Base-by-base conservation (phyloP, 2,888 invertebrate species). In the Pardosa pseudoannulata region DNA sequence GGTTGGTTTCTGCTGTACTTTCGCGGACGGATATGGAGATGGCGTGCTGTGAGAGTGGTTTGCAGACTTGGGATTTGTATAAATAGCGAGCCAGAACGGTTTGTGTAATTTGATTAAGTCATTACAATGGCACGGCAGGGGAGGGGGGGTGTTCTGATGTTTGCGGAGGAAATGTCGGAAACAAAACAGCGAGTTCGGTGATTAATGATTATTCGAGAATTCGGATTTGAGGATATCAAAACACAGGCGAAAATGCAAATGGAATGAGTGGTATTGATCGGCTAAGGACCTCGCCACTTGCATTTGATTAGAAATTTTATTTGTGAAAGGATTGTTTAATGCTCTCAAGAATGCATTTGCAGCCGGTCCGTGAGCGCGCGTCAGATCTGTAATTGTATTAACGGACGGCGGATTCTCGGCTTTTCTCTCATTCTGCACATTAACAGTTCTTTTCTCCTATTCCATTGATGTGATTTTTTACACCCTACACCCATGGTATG, bases 1-100 rank as follows among this genome's bases (percentile, higher is more conserved):
- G 9, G 19, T 23, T 19, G 56, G 5, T 16, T 23, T 23, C n/a
- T n/a, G n/a, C n/a, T n/a, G n/a, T n/a, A n/a, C n/a, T n/a, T n/a
- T n/a, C n/a, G n/a, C n/a, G n/a, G n/a, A n/a, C n/a, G n/a, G 6
- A 23, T 16, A 56, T 23, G 56, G 16, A 3, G 56, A 56, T 56
- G 23, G 56, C 56, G 56, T 56, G 56, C 23, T 23, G 19, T 23
- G 3, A 23, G 32, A 5, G 41, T n/a, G n/a, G 74, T 81, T 32
- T 81, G 82, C 70, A 50, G 64, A 65, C 50, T 82, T 71, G 82
- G 82, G 82, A 82, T 82, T 82, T 82, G 82, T 76, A 82, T 82
- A 82, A 82, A 82, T 65, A 82, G 71, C 29, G 41, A 32, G 56
- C 62, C n/a, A 75, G 81, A 56, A 67, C 39, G 23, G 56, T 56